Percentiles rank a stretch among this genome's conserved stretches.
Evolutionary conservation across 2,113 vertebrate species (phyloP).

Genomic region (Albula glossodonta): DNA sequence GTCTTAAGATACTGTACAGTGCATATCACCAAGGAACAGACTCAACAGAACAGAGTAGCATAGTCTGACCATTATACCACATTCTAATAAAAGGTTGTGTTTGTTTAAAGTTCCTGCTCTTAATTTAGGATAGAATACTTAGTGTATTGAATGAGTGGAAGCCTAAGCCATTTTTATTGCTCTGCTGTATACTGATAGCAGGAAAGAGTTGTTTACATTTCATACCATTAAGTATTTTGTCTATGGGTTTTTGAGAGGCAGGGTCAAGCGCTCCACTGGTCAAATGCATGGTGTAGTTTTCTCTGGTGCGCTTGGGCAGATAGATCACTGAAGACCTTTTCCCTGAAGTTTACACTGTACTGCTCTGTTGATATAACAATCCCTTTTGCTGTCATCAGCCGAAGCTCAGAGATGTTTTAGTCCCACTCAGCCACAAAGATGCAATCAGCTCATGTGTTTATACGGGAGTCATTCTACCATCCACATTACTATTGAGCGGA

Average conservation of each 20-base stretch:
- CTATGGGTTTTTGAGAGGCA: background rate
- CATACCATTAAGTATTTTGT: background rate
- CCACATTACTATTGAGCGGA: conserved; percentile 7
- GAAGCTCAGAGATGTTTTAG: conserved; percentile 26
- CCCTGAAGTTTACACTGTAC: too few species aligned
- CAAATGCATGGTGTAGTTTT: background rate
- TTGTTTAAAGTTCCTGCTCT: background rate
- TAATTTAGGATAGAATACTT: background rate
- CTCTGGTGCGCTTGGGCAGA: background rate
- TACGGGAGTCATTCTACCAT: conserved; percentile 38
- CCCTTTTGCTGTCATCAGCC: conserved; percentile 21
- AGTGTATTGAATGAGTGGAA: background rate
- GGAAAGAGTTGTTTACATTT: background rate
- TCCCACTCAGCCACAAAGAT: conserved; percentile 53
- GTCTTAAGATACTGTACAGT: too few species aligned
- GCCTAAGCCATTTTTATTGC: background rate
- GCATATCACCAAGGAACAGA: too few species aligned
- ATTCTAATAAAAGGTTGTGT: background rate
- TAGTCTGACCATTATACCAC: too few species aligned
- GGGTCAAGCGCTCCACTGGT: background rate
- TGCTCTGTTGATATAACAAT: conserved; percentile 42
- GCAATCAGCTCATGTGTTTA: conserved; percentile 56
- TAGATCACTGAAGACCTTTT: background rate
- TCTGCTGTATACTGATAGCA: background rate
- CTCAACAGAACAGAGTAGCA: too few species aligned